Conservation (phyloP, 2,113 vertebrate species). For the Uria lomvia region DNA sequence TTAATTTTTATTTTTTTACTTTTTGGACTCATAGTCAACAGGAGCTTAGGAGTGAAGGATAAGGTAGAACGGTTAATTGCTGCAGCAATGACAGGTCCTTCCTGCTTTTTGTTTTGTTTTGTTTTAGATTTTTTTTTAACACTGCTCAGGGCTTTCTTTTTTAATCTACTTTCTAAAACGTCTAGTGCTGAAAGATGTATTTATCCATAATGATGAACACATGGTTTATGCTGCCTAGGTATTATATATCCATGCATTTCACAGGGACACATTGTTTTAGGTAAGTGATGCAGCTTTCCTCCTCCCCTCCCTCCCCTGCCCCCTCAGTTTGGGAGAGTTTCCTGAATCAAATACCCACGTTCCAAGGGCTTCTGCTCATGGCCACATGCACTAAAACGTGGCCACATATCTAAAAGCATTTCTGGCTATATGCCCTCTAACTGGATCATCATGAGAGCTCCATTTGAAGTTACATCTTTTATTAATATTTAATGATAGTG, state of each 20-base stretch:
- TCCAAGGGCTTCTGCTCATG: neutral
- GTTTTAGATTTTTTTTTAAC: neutral
- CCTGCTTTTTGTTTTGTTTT: neutral
- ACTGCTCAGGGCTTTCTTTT: neutral
- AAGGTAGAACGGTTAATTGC: neutral
- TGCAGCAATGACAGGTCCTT: neutral
- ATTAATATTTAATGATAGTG: neutral
- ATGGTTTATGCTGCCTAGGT: slow-evolving; percentile 1
- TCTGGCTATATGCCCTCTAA: neutral
- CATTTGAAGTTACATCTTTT: neutral
- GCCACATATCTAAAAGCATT: neutral
- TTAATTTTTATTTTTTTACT: neutral
- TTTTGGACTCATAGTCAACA: neutral
- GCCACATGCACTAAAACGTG: neutral
- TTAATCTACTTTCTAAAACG: slow-evolving; percentile 10
- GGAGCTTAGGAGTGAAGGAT: neutral
- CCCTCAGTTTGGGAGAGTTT: neutral
- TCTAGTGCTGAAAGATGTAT: slow-evolving; percentile 21
- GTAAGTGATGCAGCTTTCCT: neutral
- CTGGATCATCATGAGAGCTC: neutral
- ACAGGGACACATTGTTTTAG: slow-evolving; percentile 3
- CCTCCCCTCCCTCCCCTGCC: too few relatives aligned
- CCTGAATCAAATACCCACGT: neutral
- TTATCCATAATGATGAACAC: slow-evolving; percentile 32
- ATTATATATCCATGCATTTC: slow-evolving; percentile 13